Evolutionary conservation across 2,113 vertebrate genomes (phyloP).

Genomic region (Pelvicachromis taeniatus): DNA sequence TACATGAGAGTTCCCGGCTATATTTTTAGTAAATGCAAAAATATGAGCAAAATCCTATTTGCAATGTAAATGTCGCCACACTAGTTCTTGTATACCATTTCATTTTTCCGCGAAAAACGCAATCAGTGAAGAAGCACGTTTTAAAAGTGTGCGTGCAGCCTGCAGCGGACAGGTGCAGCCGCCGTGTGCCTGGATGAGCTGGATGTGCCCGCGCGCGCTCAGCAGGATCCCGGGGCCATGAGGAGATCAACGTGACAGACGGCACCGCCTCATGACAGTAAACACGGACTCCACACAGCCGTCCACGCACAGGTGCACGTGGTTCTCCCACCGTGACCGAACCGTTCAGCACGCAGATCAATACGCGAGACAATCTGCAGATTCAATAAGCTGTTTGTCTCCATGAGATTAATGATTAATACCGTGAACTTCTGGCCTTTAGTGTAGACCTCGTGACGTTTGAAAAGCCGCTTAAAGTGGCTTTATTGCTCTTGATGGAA

Average conservation of each 20-base stretch:
- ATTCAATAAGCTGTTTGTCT: neutral
- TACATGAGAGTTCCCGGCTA: neutral
- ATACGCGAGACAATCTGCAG: neutral
- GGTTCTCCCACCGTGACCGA: neutral
- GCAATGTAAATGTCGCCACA: neutral
- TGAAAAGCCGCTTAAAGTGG: neutral
- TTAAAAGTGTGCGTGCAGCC: neutral
- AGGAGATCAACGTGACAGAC: constrained; percentile 73
- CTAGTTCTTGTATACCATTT: neutral
- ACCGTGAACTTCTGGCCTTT: neutral
- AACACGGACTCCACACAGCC: neutral
- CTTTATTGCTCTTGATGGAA: neutral
- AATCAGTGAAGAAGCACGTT: neutral
- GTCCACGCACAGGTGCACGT: constrained; percentile 38
- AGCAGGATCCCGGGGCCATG: constrained; percentile 55
- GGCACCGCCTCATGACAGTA: constrained; percentile 39
- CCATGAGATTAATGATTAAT: neutral
- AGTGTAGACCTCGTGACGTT: neutral
- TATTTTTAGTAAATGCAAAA: neutral
- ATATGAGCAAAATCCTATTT: neutral
- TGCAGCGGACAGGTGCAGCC: constrained; percentile 35
- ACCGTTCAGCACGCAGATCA: neutral
- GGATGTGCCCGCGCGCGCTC: constrained; percentile 17
- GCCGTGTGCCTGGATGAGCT: constrained; percentile 23
- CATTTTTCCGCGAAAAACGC: neutral